Conservation (phyloP, 2,797 vertebrate genomes). For the Chaetophractus vellerosus region DNA sequence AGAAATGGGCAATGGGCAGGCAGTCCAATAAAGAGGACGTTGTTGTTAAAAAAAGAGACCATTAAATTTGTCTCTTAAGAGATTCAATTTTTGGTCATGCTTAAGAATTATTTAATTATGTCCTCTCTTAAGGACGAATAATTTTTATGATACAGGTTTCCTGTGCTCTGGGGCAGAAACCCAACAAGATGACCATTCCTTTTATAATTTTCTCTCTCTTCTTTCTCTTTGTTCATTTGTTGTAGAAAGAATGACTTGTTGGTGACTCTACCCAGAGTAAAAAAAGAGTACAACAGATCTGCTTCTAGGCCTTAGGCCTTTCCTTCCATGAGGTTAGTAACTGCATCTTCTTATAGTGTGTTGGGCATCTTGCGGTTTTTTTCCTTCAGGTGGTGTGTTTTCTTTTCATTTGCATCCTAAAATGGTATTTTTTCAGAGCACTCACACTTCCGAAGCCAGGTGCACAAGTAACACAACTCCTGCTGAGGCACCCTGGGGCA, state of each 20-base stretch:
- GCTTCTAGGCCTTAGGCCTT: background rate
- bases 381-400: background rate
- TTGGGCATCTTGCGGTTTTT: background rate
- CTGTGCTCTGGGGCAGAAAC: slow-evolving; percentile 23
- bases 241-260: background rate
- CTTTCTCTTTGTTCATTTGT: background rate
- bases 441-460: background rate
- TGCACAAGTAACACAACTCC: fast-evolving
- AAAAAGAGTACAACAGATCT: background rate
- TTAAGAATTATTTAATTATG: slow-evolving; percentile 45
- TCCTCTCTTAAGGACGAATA: background rate
- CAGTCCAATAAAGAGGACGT: slow-evolving; percentile 26
- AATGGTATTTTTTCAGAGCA: background rate
- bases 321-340: background rate
- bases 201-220: background rate
- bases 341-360: background rate
- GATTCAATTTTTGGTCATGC: slow-evolving; percentile 49
- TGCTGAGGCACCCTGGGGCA: background rate
- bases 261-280: background rate
- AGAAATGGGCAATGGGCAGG: slow-evolving; percentile 20
- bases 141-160: background rate
- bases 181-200: fast-evolving
- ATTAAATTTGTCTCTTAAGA: slow-evolving; percentile 68
- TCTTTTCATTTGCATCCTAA: background rate
- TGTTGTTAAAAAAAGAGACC: slow-evolving; percentile 1